Evolutionary conservation across 2,888 invertebrate species (phyloP).

Genomic region (Hydroisotoma schaefferi): DNA sequence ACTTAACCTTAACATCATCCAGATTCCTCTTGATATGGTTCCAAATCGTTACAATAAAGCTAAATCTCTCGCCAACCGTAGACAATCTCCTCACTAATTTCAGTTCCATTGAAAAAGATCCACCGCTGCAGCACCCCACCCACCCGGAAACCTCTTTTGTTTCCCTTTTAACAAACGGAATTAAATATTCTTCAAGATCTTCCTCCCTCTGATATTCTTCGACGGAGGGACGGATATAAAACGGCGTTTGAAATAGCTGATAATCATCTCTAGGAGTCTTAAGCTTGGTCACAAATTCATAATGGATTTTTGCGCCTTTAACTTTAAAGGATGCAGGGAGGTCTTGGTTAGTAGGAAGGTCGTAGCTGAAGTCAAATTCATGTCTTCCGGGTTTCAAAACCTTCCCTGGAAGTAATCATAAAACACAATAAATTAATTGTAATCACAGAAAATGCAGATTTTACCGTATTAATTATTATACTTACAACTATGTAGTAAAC

Average conservation of each 20-base stretch:
- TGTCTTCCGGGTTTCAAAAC: constrained; percentile 38
- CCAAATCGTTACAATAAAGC: constrained; percentile 24
- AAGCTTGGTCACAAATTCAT: constrained; percentile 32
- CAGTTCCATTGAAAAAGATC: constrained; percentile 22
- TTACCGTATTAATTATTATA: background rate
- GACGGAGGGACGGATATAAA: constrained; percentile 20
- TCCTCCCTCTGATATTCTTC: background rate
- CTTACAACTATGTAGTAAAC: constrained; percentile 30
- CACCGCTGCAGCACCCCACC: constrained; percentile 20
- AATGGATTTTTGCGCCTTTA: constrained; percentile 22
- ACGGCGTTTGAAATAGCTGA: constrained; percentile 37
- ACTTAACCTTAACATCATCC: constrained; percentile 19
- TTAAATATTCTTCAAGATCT: constrained; percentile 8
- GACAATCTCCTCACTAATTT: constrained; percentile 19
- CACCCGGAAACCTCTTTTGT: constrained; percentile 4
- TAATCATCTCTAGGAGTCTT: constrained; percentile 34
- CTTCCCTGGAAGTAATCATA: constrained; percentile 28
- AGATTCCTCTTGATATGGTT: constrained; percentile 20
- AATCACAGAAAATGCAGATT: no score
- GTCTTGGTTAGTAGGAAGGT: constrained; percentile 18
- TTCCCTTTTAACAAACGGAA: background rate
- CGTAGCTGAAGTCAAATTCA: constrained; percentile 27
- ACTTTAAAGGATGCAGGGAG: constrained; percentile 31
- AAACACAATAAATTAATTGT: no score
- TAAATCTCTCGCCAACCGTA: constrained; percentile 18